Conservation (phyloP, 1,140 invertebrate species). For the Sitobion miscanthi region DNA sequence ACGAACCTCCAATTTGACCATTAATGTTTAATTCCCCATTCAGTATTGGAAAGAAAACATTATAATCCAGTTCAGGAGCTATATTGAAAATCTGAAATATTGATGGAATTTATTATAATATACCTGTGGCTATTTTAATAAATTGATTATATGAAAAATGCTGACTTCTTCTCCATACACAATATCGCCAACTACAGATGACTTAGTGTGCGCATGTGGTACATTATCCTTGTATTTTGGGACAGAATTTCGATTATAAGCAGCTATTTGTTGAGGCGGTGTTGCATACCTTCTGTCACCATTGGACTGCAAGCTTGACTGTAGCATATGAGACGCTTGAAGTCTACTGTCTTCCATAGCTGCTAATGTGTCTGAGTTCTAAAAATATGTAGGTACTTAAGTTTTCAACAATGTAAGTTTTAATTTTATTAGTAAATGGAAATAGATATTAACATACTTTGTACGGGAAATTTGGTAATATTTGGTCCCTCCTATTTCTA, state of each 20-base stretch:
- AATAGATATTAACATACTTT: conserved; percentile 60
- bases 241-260: conserved; percentile 70
- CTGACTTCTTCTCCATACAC: conserved; percentile 72
- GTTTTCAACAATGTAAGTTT: background rate
- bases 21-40: conserved; percentile 89
- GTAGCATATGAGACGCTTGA: conserved; percentile 81
- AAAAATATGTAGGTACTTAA: conserved; percentile 54
- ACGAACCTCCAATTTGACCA: conserved; percentile 79
- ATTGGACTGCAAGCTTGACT: conserved; percentile 83
- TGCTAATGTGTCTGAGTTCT: conserved; percentile 72
- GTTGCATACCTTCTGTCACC: conserved; percentile 81
- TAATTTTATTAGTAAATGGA: background rate
- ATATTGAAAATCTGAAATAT: conserved; percentile 71
- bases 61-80: conserved; percentile 76
- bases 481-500: conserved; percentile 69
- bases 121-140: background rate
- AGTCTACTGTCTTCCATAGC: conserved; percentile 84
- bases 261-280: conserved; percentile 84
- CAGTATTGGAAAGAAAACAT: conserved; percentile 87
- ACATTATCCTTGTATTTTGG: background rate
- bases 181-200: conserved; percentile 67
- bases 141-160: background rate
- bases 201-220: conserved; percentile 60
- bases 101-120: background rate
- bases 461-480: conserved; percentile 70